phyloP scores from a whole-genome alignment of 2,888 invertebrate genomes.

The Cephus spinipes region DNA sequence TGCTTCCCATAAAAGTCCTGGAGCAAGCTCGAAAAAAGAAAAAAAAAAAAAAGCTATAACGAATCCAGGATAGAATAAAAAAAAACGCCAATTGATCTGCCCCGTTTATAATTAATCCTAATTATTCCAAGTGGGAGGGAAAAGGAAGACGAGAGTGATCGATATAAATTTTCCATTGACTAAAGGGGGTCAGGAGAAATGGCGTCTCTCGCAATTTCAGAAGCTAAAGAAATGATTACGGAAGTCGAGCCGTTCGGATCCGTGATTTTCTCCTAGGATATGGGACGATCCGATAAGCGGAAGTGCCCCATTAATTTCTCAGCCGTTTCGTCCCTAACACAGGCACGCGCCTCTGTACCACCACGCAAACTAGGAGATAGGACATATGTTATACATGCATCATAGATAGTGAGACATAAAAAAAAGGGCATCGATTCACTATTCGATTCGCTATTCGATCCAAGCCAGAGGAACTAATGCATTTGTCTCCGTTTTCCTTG shows the following conservation, averaged over 20 bases:
- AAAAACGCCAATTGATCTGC: not conserved
- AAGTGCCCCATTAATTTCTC: not conserved
- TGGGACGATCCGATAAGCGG: not conserved
- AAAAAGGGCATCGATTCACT: not conserved
- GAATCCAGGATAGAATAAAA: not conserved
- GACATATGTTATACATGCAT: not conserved
- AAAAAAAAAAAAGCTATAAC: not conserved
- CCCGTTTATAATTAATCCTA: not conserved
- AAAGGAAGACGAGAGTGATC: not conserved
- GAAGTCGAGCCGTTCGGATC: not conserved
- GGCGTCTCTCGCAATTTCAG: not conserved
- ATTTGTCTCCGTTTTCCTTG: conserved; percentile 44
- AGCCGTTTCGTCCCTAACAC: not conserved
- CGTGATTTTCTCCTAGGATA: not conserved
- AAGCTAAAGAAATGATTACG: not conserved
- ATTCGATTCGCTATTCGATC: not conserved
- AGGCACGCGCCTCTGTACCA: not conserved
- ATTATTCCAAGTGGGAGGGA: not conserved
- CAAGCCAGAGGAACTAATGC: conserved; percentile 32
- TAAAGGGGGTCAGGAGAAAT: not conserved
- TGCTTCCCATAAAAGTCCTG: not conserved
- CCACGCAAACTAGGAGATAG: not conserved
- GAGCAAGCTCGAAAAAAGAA: not conserved
- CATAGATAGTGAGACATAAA: not conserved
- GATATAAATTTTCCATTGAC: not conserved